Conservation (phyloP, 2,888 invertebrate species). For the Physocephala rufipes region DNA sequence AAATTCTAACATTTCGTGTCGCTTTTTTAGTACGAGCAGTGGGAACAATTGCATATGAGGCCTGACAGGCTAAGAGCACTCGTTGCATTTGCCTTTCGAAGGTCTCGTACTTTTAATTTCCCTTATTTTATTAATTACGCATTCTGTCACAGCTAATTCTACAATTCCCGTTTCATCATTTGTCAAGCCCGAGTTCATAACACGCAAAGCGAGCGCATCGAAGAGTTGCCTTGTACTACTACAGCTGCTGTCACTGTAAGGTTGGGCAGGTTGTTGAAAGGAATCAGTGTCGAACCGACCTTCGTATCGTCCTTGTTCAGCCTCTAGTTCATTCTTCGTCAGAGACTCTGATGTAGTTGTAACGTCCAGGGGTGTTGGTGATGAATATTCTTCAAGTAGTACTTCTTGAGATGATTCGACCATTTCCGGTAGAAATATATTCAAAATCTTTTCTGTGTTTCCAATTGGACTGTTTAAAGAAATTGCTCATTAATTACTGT, state of each 20-base stretch:
- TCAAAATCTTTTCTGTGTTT: not conserved
- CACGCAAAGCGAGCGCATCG: not conserved
- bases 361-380: not conserved
- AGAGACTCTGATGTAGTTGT: not conserved
- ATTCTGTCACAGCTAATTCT: conserved; percentile 1
- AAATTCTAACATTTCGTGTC: too few species aligned
- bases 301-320: not conserved
- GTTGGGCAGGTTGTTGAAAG: not conserved
- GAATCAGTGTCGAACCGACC: too few species aligned
- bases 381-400: not conserved
- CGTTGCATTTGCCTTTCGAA: too few species aligned
- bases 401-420: not conserved
- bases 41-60: too few species aligned
- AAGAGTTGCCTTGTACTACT: not conserved
- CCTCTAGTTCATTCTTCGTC: not conserved
- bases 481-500: too few species aligned
- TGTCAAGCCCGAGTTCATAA: not conserved
- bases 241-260: not conserved
- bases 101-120: not conserved
- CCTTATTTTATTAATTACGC: not conserved
- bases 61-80: too few species aligned
- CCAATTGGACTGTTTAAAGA: not conserved
- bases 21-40: too few species aligned
- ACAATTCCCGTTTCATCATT: not conserved
- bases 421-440: not conserved